Percentiles rank a stretch among this genome's conserved stretches.
Evolutionary conservation across 2,797 vertebrate genomes (phyloP).

Genomic region (Calcarius lapponicus): DNA sequence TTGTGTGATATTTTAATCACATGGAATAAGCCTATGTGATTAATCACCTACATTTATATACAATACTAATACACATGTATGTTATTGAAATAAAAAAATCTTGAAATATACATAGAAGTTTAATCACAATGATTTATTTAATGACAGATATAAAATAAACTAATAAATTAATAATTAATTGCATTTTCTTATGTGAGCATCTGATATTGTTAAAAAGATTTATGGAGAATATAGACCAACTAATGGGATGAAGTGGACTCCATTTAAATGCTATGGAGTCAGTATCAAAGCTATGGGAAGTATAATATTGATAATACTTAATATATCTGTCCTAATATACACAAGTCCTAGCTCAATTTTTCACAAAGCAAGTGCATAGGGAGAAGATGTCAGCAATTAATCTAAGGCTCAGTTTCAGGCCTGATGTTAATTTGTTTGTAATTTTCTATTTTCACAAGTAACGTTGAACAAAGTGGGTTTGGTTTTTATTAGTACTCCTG

Average conservation of each 20-base stretch:
- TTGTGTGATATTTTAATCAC: neutral
- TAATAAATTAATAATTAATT: neutral
- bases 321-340: neutral
- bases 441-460: neutral
- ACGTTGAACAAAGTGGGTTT: neutral
- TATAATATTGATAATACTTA: neutral
- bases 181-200: neutral
- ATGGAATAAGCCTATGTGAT: neutral
- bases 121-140: neutral
- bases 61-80: too few relatives aligned
- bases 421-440: neutral
- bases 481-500: neutral
- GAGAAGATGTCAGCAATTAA: neutral
- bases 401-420: neutral
- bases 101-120: neutral
- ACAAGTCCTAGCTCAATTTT: neutral
- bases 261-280: neutral
- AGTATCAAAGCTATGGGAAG: neutral
- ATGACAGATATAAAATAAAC: neutral
- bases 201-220: neutral
- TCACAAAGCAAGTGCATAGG: neutral
- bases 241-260: neutral
- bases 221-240: neutral
- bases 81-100: neutral
- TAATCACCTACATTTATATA: neutral